phyloP scores from a whole-genome alignment of 2,113 vertebrate species.

The Zosterops borbonicus region DNA sequence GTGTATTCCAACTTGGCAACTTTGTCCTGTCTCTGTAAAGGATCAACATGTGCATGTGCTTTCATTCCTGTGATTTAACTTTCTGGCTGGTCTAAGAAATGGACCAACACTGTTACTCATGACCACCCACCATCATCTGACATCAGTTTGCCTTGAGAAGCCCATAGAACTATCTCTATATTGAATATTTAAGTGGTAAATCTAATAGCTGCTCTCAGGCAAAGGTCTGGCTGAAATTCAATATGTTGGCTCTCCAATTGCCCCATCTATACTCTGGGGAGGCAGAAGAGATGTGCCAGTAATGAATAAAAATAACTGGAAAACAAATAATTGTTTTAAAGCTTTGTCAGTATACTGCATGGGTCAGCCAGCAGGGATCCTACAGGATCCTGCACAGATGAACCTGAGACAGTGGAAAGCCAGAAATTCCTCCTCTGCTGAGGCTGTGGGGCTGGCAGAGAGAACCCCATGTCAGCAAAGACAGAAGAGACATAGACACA shows the following conservation, averaged over 20 bases:
- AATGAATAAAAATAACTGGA: slow-evolving; percentile 14
- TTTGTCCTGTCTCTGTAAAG: not conserved
- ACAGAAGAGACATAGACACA: not conserved
- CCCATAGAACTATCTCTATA: not conserved
- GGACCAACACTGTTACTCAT: not conserved
- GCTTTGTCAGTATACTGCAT: not conserved
- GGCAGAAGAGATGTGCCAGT: not conserved
- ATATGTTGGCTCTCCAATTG: not conserved
- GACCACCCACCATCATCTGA: not conserved
- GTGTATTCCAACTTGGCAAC: not conserved
- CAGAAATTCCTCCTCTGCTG: not conserved
- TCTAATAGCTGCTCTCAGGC: not conserved
- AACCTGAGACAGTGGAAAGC: not conserved
- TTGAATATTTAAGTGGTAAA: not conserved
- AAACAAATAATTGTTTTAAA: not conserved
- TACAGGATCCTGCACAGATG: not conserved
- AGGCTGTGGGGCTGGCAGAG: not conserved
- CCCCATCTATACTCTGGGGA: not conserved
- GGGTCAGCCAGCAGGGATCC: not conserved
- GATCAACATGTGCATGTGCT: not conserved
- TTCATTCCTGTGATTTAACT: not conserved
- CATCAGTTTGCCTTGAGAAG: not conserved
- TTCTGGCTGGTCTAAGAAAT: not conserved
- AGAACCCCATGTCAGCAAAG: not conserved
- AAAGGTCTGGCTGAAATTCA: not conserved